phyloP scores from a whole-genome alignment of 92 coral and sea anemone genomes.

The Porites rus region DNA sequence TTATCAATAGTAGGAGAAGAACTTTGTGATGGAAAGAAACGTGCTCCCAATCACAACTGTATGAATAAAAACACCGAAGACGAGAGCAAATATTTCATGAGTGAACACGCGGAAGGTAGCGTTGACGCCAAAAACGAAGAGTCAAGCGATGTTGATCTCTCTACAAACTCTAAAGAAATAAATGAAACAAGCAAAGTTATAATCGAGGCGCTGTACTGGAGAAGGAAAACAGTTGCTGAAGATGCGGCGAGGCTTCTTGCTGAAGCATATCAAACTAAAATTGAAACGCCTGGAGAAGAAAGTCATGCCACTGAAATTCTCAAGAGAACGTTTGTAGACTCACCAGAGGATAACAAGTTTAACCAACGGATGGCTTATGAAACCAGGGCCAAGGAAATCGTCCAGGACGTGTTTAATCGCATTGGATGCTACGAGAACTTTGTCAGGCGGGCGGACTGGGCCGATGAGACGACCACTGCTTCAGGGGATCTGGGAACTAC shows the following conservation, averaged over 20 bases:
- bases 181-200: neutral
- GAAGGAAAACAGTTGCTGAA: neutral
- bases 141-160: neutral
- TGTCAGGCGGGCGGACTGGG: conserved; percentile 27
- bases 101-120: neutral
- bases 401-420: conserved; percentile 11
- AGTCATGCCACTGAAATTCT: neutral
- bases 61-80: neutral
- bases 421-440: conserved; percentile 28
- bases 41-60: neutral
- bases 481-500: neutral
- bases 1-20: neutral
- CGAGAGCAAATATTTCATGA: neutral
- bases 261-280: neutral
- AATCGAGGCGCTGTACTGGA: neutral
- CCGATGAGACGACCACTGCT: neutral
- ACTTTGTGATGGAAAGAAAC: neutral
- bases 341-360: neutral
- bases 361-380: neutral
- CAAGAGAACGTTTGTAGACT: neutral
- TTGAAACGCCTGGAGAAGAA: neutral
- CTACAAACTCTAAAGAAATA: neutral
- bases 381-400: neutral
- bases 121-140: neutral
- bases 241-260: neutral